Evolutionary conservation across 2,888 invertebrate genomes (phyloP).

Genomic region (Andrena fulva): DNA sequence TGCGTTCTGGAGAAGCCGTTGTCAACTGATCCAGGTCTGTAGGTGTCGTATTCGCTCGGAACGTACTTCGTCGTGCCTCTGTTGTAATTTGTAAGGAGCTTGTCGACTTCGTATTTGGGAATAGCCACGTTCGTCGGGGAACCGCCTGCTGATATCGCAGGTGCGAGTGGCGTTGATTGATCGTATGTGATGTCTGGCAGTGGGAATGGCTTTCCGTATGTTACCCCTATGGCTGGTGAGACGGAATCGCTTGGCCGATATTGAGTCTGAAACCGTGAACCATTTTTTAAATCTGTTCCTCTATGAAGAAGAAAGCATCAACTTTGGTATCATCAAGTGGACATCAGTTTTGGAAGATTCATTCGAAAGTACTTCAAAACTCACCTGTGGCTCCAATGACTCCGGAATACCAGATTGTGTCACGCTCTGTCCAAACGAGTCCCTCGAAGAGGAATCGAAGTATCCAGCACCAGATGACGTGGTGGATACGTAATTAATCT

Average conservation of each 20-base stretch:
- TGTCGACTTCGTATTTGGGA: conserved; percentile 65
- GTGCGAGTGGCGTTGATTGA: conserved; percentile 54
- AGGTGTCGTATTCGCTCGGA: conserved; percentile 69
- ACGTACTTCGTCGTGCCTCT: conserved; percentile 76
- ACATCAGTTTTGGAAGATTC: background rate
- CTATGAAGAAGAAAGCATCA: too few relatives aligned
- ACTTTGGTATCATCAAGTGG: too few relatives aligned
- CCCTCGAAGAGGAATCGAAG: conserved; percentile 30
- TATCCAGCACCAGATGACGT: conserved; percentile 25
- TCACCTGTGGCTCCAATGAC: conserved; percentile 48
- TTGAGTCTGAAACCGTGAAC: conserved; percentile 37
- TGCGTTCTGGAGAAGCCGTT: conserved; percentile 43
- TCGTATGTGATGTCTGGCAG: conserved; percentile 59
- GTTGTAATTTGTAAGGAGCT: conserved; percentile 72
- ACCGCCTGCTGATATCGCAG: conserved; percentile 38
- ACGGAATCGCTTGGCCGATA: conserved; percentile 59
- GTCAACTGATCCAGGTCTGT: conserved; percentile 41
- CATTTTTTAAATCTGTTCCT: too few relatives aligned
- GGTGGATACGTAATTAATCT: conserved; percentile 41
- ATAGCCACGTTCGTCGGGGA: conserved; percentile 68
- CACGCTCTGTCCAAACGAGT: conserved; percentile 27
- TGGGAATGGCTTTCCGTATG: conserved; percentile 73
- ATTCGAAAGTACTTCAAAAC: background rate
- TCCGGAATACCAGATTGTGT: conserved; percentile 25
- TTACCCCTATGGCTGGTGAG: conserved; percentile 67